Conservation (phyloP, 1,140 invertebrate genomes). For the Dendroctonus ponderosae region DNA sequence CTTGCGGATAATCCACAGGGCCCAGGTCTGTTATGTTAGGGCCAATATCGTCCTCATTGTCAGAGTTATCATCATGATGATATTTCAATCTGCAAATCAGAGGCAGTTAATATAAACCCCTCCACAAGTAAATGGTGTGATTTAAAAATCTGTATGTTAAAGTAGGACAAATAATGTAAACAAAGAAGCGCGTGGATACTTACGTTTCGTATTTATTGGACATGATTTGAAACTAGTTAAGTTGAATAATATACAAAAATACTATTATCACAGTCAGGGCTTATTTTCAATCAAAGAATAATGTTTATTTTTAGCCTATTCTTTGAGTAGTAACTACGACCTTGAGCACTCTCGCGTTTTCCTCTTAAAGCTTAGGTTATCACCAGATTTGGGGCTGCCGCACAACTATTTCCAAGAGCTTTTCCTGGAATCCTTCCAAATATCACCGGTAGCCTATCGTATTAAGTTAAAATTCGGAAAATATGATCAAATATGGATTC, state of each 20-base stretch:
- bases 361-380: neutral
- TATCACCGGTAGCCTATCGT: too few relatives aligned
- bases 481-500: constrained; percentile 2
- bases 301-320: constrained; percentile 12
- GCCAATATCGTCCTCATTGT: constrained; percentile 55
- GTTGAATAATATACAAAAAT: constrained; percentile 41
- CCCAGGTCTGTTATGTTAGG: constrained; percentile 48
- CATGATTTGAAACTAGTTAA: constrained; percentile 50
- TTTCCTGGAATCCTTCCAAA: too few relatives aligned
- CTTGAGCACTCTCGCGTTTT: constrained; percentile 30
- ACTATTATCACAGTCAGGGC: constrained; percentile 40
- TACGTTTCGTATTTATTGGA: constrained; percentile 68
- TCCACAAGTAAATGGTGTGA: neutral
- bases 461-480: too few relatives aligned
- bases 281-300: constrained; percentile 6
- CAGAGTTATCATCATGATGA: constrained; percentile 54
- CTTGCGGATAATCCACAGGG: constrained; percentile 66
- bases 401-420: too few relatives aligned
- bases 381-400: too few relatives aligned
- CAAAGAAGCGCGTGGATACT: constrained; percentile 42
- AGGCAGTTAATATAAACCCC: neutral
- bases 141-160: neutral
- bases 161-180: constrained; percentile 20
- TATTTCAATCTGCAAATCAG: constrained; percentile 54
- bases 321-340: constrained; percentile 16